Conservation (phyloP, 2,888 invertebrate genomes). For the Hirtodrosophila cameraria region DNA sequence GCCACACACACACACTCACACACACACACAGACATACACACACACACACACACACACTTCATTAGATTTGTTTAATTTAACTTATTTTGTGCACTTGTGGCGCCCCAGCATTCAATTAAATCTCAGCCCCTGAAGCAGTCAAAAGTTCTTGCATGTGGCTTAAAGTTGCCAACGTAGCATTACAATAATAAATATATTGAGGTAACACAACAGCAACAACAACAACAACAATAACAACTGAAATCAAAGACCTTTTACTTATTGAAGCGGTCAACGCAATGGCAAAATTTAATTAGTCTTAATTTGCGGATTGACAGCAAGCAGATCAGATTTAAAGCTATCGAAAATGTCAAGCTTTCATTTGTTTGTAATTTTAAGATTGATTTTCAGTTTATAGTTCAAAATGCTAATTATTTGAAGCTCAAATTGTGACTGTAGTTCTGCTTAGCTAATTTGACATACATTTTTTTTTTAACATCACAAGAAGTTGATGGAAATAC, state of each 20-base stretch:
- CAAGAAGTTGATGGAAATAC: too few species aligned
- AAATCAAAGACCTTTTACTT: conserved; percentile 5
- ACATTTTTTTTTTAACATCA: too few species aligned
- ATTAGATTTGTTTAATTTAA: conserved; percentile 79
- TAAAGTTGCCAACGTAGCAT: conserved; percentile 25
- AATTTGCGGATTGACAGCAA: conserved; percentile 10
- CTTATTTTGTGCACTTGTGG: conserved; percentile 58
- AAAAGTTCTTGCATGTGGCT: conserved; percentile 20
- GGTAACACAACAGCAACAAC: conserved; percentile 1
- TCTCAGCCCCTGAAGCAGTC: conserved; percentile 35
- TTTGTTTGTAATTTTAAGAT: neutral
- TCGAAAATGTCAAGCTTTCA: neutral
- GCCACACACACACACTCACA: conserved; percentile 8
- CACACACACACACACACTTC: conserved; percentile 53
- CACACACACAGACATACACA: conserved; percentile 7
- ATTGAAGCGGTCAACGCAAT: conserved; percentile 13
- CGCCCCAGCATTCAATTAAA: conserved; percentile 55
- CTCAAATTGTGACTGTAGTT: too few species aligned
- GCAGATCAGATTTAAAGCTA: neutral
- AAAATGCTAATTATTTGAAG: too few species aligned
- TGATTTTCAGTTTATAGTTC: neutral
- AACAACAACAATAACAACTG: conserved; percentile 1
- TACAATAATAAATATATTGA: conserved; percentile 30
- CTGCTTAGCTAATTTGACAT: too few species aligned
- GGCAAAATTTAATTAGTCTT: conserved; percentile 30